Evolutionary conservation across 1,140 invertebrate species (phyloP).

Genomic region (Hyles vespertilio): DNA sequence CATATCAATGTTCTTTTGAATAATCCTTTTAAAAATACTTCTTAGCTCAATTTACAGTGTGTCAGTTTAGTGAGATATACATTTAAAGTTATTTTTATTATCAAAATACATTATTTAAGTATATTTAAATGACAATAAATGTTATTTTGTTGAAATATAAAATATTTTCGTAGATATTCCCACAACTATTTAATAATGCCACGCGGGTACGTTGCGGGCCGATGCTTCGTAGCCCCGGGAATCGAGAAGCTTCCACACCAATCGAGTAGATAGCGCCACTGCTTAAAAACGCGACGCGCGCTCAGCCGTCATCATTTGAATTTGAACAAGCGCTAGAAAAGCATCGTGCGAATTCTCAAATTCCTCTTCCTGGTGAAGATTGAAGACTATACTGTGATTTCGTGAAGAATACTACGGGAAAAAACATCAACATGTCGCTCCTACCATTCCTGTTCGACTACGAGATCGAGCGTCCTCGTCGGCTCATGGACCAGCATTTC

Average conservation of each 20-base stretch:
- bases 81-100: too few species aligned
- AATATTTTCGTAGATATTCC: neutral
- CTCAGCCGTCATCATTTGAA: constrained; percentile 16
- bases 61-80: too few species aligned
- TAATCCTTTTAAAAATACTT: too few species aligned
- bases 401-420: constrained; percentile 6
- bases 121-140: too few species aligned
- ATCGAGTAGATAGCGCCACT: constrained; percentile 28
- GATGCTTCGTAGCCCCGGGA: constrained; percentile 14
- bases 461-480: constrained; percentile 57
- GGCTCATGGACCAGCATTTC: constrained; percentile 79
- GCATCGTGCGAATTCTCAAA: neutral
- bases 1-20: too few species aligned
- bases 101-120: too few species aligned
- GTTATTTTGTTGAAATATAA: neutral
- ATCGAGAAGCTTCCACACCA: constrained; percentile 38
- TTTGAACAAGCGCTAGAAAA: constrained; percentile 11
- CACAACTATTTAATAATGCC: too few species aligned
- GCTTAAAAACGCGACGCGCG: constrained; percentile 19
- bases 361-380: too few species aligned
- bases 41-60: too few species aligned
- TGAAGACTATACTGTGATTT: neutral
- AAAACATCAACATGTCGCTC: constrained; percentile 38
- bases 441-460: constrained; percentile 50
- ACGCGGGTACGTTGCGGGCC: constrained; percentile 8